Conservation (phyloP, 2,888 invertebrate species). For the Lasioglossum figueresi region DNA sequence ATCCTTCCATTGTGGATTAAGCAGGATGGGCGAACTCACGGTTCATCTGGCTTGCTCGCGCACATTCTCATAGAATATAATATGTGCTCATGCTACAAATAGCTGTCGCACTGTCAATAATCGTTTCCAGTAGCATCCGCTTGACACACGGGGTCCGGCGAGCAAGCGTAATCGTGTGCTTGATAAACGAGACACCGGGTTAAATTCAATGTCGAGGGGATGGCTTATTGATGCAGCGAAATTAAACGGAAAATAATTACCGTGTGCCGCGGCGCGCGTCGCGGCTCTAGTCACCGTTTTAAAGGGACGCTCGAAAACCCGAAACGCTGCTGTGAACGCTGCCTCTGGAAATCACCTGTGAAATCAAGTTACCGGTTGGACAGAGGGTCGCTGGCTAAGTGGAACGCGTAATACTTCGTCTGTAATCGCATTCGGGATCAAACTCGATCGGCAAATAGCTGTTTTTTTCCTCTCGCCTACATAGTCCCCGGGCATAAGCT, state of each 20-base stretch:
- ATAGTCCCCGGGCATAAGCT: not conserved
- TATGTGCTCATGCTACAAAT: not conserved
- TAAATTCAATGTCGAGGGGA: constrained; percentile 8
- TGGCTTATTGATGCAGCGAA: constrained; percentile 31
- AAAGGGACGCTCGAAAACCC: constrained; percentile 14
- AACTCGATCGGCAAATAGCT: constrained; percentile 35
- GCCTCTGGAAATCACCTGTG: constrained; percentile 23
- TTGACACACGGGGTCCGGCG: not conserved
- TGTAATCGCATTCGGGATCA: constrained; percentile 45
- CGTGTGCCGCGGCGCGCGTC: not conserved
- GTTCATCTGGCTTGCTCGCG: too few relatives aligned
- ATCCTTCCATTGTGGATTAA: not conserved
- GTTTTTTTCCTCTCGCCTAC: not conserved
- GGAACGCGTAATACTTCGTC: constrained; percentile 2
- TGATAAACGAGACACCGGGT: constrained; percentile 25
- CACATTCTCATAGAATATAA: not conserved
- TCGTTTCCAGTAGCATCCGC: not conserved
- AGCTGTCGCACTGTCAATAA: constrained; percentile 11
- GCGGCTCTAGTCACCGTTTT: not conserved
- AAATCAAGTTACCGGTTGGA: constrained; percentile 41
- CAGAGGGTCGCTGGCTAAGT: constrained; percentile 10
- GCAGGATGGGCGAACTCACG: not conserved
- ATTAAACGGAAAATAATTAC: constrained; percentile 53
- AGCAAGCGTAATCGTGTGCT: not conserved
- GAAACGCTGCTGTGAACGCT: not conserved